A percentile compares a stretch with the other conserved stretches of the same genome.
Conservation (phyloP, 2,888 invertebrate genomes). For the Polyploca ridens region DNA sequence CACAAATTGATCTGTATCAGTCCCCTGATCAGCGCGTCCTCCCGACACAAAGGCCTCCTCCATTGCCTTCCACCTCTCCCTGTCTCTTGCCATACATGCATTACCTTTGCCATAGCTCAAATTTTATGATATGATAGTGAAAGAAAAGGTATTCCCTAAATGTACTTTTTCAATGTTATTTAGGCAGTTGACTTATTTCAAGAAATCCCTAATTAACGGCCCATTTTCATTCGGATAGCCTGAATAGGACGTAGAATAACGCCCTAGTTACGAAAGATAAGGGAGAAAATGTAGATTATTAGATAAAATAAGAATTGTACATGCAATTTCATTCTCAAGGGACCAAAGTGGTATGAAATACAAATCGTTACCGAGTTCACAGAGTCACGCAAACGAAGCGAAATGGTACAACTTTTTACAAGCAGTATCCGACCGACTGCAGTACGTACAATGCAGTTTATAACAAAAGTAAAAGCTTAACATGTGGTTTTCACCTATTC, state of each 20-base stretch:
- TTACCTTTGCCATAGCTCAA: no score
- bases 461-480: no score
- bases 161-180: neutral
- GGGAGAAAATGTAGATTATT: no score
- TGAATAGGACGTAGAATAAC: neutral
- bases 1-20: no score
- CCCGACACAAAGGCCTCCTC: no score
- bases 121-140: no score
- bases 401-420: neutral
- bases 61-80: no score
- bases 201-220: neutral
- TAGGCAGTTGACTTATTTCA: neutral
- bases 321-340: neutral
- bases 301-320: no score
- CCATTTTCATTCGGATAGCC: neutral
- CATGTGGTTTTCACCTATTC: neutral
- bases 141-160: no score
- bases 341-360: neutral
- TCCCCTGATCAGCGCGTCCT: no score
- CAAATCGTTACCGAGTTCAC: neutral
- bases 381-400: neutral
- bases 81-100: no score
- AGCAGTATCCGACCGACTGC: neutral
- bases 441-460: neutral
- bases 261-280: neutral